These are phyloP conservation scores for Hylomyscus alleni DNA, from an alignment of 2,797 vertebrate species.

Conservation along the genomic window DNA sequence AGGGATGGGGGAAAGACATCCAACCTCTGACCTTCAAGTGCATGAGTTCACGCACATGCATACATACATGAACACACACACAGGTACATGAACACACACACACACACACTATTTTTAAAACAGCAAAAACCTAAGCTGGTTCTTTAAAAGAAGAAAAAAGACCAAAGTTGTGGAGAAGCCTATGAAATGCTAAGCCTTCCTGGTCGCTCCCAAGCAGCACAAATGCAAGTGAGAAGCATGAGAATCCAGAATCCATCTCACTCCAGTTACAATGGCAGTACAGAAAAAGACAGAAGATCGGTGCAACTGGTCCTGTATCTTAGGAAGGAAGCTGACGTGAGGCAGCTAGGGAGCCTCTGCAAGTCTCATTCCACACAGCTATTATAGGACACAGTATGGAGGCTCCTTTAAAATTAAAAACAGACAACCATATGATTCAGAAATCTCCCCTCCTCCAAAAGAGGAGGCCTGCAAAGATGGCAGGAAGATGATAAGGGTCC, in stretches of 20 bases:
- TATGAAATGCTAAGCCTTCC: not conserved
- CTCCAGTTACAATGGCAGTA: not conserved
- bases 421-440: not conserved
- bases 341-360: not conserved
- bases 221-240: not conserved
- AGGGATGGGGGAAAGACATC: not conserved
- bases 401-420: slow-evolving; percentile 9
- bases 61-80: too few relatives aligned
- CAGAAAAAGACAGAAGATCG: not conserved
- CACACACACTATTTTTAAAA: not conserved
- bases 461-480: not conserved
- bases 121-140: not conserved
- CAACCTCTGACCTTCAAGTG: not conserved
- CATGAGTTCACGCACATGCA: not conserved
- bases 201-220: not conserved
- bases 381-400: slow-evolving; percentile 12
- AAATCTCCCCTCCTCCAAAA: not conserved
- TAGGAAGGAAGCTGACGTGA: not conserved
- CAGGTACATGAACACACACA: not conserved
- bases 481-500: not conserved
- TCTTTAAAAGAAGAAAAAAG: not conserved
- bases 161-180: not conserved
- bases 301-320: too few relatives aligned
- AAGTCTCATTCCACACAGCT: not conserved
- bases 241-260: not conserved